Base-by-base conservation (phyloP, 2,797 vertebrate genomes). In the Halcyon smyrnensis region DNA sequence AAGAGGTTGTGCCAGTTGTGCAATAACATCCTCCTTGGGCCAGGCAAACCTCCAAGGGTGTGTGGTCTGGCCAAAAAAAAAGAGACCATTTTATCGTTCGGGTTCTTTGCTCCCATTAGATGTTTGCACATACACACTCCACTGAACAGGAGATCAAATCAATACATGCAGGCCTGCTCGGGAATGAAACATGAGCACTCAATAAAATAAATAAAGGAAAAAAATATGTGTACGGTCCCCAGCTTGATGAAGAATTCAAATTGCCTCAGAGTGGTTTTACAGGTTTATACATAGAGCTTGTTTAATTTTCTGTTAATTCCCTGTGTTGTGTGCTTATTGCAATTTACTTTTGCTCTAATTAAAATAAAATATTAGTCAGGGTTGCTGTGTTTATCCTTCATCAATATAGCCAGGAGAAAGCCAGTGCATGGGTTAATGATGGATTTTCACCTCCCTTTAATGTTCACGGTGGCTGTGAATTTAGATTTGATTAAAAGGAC, bases 251-350 rank as follows among this genome's bases (percentile, higher is more conserved):
- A 93, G 94, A 93, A 92, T 90, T 96, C 68, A 89, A 65, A 90
- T 87, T 87, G 56, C 95, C 85, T 96, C 64, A 60, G 64, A 95
- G 74, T 79, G 64, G 39, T 89, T 96, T 91, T 83, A 77, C 63
- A 75, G 64, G 75, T 95, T 95, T 87, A 68, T 65, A 62, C 32
- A 68, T 19, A 80, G 6, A 93, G 43, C 36, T 71, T 93, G 64
- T 89, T 94, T 90, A 90, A 89, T 90, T 94, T 94, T 90, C 80
- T 80, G 65, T 93, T 93, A 95, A 96, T 95, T 95, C 88, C 80
- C 83, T 28, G 8, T 87, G 81, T 95, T 92, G 51, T 80, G 50
- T 76, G 45, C 65, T 84, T 57, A 75, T 65, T 79, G 51, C 67
- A 53, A 63, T 94, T 96, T 93, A 79, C 54, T 94, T 95, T 78